phyloP scores from a whole-genome alignment of 2,113 vertebrate species.

The Hypocryptadius cinnamomeus region DNA sequence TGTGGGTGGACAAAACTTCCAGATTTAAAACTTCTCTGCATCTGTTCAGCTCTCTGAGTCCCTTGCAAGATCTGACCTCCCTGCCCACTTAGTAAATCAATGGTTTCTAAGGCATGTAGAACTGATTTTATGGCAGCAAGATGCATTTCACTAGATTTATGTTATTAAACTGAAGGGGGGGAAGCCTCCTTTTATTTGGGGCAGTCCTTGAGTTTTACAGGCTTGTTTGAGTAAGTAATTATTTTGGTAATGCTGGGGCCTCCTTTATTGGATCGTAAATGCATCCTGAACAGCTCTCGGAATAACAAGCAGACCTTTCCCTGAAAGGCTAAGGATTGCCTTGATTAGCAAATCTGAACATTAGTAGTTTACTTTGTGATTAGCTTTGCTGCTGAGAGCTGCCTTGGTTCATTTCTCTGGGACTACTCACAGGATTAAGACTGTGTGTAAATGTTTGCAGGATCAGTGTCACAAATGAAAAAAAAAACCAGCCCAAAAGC shows the following conservation, averaged over 20 bases:
- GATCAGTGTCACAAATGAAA: constrained; percentile 12
- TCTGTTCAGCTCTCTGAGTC: not conserved
- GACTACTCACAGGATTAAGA: not conserved
- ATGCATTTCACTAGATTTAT: constrained; percentile 70
- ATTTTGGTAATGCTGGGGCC: constrained; percentile 67
- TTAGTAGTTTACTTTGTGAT: constrained; percentile 36
- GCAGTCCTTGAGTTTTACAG: constrained; percentile 65
- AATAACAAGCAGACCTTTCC: constrained; percentile 47
- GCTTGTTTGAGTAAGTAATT: constrained; percentile 75
- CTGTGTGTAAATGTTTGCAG: constrained; percentile 34
- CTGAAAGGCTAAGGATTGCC: constrained; percentile 10
- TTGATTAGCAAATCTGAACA: constrained; percentile 43
- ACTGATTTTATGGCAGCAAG: constrained; percentile 69
- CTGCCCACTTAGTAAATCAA: constrained; percentile 61
- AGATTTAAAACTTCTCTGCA: not conserved
- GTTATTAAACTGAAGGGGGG: constrained; percentile 62
- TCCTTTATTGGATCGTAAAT: constrained; percentile 71
- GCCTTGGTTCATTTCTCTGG: constrained; percentile 16
- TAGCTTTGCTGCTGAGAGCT: constrained; percentile 23
- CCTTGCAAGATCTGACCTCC: constrained; percentile 34
- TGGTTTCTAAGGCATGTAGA: constrained; percentile 46
- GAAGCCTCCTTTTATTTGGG: constrained; percentile 60
- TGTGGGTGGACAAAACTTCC: not conserved
- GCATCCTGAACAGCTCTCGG: constrained; percentile 49
- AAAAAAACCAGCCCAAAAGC: not conserved